These are phyloP conservation scores for Pediacus dermestoides DNA, from an alignment of 2,888 invertebrate genomes.

Conservation along the genomic window DNA sequence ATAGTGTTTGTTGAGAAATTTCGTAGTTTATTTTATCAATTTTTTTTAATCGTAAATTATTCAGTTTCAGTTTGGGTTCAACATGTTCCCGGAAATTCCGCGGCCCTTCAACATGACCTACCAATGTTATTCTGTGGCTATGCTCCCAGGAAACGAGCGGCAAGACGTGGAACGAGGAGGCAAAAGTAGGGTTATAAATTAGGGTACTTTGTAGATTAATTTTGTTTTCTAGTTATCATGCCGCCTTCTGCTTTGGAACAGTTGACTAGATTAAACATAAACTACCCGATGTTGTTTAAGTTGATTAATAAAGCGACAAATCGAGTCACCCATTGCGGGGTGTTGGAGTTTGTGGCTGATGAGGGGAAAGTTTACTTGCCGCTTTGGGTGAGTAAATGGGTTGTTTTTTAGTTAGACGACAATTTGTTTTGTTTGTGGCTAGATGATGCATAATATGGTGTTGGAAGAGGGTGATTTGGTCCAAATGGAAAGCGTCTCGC, in stretches of 20 bases:
- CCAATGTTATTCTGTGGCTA: constrained; percentile 89
- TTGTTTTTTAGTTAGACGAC: constrained; percentile 5
- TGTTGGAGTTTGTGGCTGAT: constrained; percentile 97
- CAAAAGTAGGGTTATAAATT: constrained; percentile 68
- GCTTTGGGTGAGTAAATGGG: constrained; percentile 74
- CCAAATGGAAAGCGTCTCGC: constrained; percentile 85
- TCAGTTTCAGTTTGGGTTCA: constrained; percentile 80
- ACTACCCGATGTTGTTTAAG: constrained; percentile 98
- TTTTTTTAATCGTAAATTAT: constrained; percentile 33
- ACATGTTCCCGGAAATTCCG: constrained; percentile 81
- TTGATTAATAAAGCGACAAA: constrained; percentile 82
- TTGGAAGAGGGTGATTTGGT: constrained; percentile 86
- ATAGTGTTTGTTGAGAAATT: no score
- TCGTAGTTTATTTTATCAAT: constrained; percentile 11
- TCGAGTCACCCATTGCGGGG: constrained; percentile 90
- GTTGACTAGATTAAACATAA: constrained; percentile 88
- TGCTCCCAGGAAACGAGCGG: constrained; percentile 90
- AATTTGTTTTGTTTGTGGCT: constrained; percentile 7
- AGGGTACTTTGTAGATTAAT: constrained; percentile 5
- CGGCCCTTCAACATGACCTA: constrained; percentile 81
- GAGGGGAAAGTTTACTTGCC: constrained; percentile 97
- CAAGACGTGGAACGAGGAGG: constrained; percentile 94
- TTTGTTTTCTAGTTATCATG: constrained; percentile 81
- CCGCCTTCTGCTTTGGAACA: constrained; percentile 94
- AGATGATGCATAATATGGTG: constrained; percentile 50